Conservation (phyloP, 2,113 vertebrate species). For the Ailurus styani region DNA sequence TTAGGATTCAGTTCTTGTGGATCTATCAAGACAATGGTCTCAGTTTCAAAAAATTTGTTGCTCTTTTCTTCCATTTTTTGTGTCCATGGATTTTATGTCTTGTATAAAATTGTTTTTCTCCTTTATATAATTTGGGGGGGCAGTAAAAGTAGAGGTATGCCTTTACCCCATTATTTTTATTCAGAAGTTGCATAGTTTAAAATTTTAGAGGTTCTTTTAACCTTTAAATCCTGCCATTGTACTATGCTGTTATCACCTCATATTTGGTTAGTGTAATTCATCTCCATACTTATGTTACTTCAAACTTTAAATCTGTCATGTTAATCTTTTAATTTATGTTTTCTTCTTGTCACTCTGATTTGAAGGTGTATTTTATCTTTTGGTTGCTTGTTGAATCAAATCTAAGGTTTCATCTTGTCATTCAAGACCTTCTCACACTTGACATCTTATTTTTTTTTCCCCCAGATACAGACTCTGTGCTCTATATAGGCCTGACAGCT, state of each 20-base stretch:
- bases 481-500: neutral
- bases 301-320: neutral
- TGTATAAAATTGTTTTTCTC: neutral
- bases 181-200: neutral
- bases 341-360: neutral
- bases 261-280: neutral
- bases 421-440: neutral
- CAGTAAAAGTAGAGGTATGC: neutral
- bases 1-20: neutral
- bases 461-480: neutral
- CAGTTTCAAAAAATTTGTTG: neutral
- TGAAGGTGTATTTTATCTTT: neutral
- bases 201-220: neutral
- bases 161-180: neutral
- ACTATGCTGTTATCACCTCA: neutral
- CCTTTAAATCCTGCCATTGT: neutral
- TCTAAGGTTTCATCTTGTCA: neutral
- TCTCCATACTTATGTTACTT: neutral
- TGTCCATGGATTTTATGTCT: neutral
- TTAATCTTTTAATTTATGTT: slow-evolving; percentile 3
- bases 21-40: neutral
- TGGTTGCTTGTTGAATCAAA: neutral
- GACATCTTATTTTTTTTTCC: neutral
- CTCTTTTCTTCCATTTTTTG: neutral
- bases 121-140: neutral